phyloP scores from a whole-genome alignment of 2,888 invertebrate species.

The Drosophila prolongata region DNA sequence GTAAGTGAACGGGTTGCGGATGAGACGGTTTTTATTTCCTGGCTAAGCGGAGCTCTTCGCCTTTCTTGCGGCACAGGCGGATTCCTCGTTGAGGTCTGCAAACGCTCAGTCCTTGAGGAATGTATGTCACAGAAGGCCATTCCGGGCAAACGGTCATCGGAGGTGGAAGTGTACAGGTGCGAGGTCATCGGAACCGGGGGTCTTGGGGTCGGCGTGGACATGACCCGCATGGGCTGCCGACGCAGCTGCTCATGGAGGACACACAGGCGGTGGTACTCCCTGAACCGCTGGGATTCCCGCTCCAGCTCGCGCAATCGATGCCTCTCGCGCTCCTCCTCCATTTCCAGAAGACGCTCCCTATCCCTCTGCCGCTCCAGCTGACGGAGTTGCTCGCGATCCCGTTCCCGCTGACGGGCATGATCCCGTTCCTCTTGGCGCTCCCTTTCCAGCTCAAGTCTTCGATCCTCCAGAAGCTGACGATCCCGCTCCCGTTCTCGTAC shows the following conservation, averaged over 20 bases:
- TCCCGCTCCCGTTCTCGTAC: background rate
- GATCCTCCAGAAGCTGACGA: slow-evolving; percentile 6
- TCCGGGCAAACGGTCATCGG: slow-evolving; percentile 65
- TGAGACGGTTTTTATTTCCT: background rate
- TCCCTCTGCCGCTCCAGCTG: slow-evolving; percentile 47
- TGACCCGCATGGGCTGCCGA: background rate
- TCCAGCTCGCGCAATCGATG: slow-evolving; percentile 25
- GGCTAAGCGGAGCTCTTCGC: background rate
- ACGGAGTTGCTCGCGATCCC: slow-evolving; percentile 41
- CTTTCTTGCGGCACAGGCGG: background rate
- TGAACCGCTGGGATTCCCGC: slow-evolving; percentile 18
- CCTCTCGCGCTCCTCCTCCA: slow-evolving; percentile 39
- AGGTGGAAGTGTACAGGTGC: slow-evolving; percentile 31
- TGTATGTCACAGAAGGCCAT: slow-evolving; percentile 42
- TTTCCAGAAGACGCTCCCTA: slow-evolving; percentile 30
- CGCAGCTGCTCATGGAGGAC: slow-evolving; percentile 19
- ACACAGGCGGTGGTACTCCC: slow-evolving; percentile 28
- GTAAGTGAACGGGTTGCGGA: background rate
- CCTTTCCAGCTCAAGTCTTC: slow-evolving; percentile 19
- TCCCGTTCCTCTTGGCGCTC: slow-evolving; percentile 33
- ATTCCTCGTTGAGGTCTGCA: background rate
- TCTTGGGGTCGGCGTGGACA: background rate
- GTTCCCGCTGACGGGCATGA: slow-evolving; percentile 25
- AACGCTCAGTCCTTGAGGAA: background rate
- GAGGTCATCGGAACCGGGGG: slow-evolving; percentile 32